These are phyloP conservation scores for Himalopsyche japonica DNA, from an alignment of 2,888 invertebrate genomes.

Conservation along the genomic window DNA sequence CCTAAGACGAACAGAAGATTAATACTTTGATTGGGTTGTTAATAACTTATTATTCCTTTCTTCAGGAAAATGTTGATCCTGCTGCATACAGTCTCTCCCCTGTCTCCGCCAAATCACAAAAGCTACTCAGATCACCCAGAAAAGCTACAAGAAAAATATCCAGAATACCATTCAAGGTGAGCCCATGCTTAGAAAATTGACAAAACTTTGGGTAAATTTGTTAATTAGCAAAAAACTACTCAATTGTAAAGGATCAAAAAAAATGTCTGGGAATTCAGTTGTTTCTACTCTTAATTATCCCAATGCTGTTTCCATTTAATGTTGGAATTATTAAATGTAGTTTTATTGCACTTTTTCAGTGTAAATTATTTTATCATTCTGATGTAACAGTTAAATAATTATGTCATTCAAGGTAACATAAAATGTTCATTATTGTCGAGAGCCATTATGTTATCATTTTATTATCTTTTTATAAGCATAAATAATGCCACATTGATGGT, in stretches of 20 bases:
- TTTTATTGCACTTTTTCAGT: background rate
- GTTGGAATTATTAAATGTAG: background rate
- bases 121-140: slow-evolving; percentile 88
- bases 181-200: background rate
- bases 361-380: background rate
- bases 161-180: slow-evolving; percentile 93
- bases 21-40: too few relatives aligned
- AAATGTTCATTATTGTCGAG: background rate
- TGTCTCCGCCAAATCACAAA: slow-evolving; percentile 93
- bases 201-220: too few relatives aligned
- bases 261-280: background rate
- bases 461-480: background rate
- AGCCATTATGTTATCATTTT: background rate
- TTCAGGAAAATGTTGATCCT: slow-evolving; percentile 77
- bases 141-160: slow-evolving; percentile 99
- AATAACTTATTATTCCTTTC: slow-evolving; percentile 44
- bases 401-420: background rate
- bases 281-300: background rate
- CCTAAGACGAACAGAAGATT: too few relatives aligned
- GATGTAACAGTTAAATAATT: background rate
- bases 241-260: background rate
- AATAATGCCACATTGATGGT: background rate
- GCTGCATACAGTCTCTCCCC: slow-evolving; percentile 94
- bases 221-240: background rate
- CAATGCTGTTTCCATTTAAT: background rate